These are phyloP conservation scores for Agriopis marginaria DNA, from an alignment of 2,888 invertebrate genomes.

Conservation along the genomic window DNA sequence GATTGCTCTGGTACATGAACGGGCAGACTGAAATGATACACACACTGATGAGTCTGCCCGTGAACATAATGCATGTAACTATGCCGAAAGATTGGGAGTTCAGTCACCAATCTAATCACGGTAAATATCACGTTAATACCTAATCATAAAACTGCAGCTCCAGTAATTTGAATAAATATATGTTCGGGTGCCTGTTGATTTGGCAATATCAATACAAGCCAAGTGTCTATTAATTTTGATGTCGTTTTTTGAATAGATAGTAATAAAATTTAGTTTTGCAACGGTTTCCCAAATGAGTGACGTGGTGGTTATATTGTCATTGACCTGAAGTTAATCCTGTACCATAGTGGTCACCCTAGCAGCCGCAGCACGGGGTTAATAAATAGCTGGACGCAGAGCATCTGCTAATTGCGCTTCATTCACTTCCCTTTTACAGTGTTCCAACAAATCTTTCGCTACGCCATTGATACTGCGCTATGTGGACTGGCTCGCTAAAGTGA, in stretches of 20 bases:
- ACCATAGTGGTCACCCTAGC: constrained; percentile 40
- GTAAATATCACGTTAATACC: too few species aligned
- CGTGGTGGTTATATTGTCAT: not conserved
- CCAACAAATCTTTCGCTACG: constrained; percentile 28
- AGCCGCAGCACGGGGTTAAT: constrained; percentile 55
- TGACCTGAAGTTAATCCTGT: not conserved
- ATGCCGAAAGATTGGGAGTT: too few species aligned
- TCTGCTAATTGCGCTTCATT: constrained; percentile 75
- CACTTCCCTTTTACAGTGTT: constrained; percentile 47
- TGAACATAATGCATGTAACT: too few species aligned
- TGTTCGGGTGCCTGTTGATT: too few species aligned
- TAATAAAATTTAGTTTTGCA: not conserved
- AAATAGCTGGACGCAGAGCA: constrained; percentile 62
- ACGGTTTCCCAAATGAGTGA: not conserved
- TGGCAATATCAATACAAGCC: too few species aligned
- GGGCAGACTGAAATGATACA: too few species aligned
- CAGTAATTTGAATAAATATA: too few species aligned
- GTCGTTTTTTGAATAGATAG: not conserved
- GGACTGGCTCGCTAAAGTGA: constrained; percentile 14
- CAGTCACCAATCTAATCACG: too few species aligned
- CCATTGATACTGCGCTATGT: constrained; percentile 20
- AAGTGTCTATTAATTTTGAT: too few species aligned
- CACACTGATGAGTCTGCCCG: too few species aligned
- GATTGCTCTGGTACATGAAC: too few species aligned
- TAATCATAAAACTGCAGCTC: too few species aligned